Evolutionary conservation across 2,113 vertebrate species (phyloP), one percentile per base, ranked within the genome.

Genomic region (human (Homo sapiens)): DNA sequence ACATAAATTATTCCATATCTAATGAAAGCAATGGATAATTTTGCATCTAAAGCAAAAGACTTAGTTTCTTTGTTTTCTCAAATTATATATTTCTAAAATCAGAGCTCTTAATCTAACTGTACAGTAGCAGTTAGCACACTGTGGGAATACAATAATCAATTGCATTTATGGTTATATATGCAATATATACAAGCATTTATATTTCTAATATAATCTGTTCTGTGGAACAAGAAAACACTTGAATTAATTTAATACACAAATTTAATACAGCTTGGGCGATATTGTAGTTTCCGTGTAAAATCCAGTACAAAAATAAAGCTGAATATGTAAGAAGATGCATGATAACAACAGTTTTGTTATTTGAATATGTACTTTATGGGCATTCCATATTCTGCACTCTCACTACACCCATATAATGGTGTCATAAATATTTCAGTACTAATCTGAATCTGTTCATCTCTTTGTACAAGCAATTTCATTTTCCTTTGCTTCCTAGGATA

Each of bases 391-490:
- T 9, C 22, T 96, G 11, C 8, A 96, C 94, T 68, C 92, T 97
- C 48, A 86, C 94, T 93, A 92, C 27, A 90, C 57, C 73, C 70
- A 43, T 76, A 87, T 97, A 97, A 97, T 96, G 20, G 1, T 81
- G 6, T 97, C 93, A 98, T 95, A 97, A 97, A 98, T 98, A 98
- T 97, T 98, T 98, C 3, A 43, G 38, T 61, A 94, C 43, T 90
- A 90, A 95, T 80, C 93, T 91, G 38, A 97, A 96, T 96, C 90
- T 97, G 43, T 97, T 90, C 96, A 98, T 90, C 92, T 27, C 16
- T 98, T 98, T 97, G 89, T 94, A 98, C 85, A 98, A 97, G 20
- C 17, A 94, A 94, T 98, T 98, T 97, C 81, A 90, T 55, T 90
- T 97, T 97, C 81, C 35, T n/a, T 97, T 82, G 40, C 95, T 96